Base-by-base conservation (phyloP, 2,888 invertebrate genomes). In the Eueremaeus valkanovi region DNA sequence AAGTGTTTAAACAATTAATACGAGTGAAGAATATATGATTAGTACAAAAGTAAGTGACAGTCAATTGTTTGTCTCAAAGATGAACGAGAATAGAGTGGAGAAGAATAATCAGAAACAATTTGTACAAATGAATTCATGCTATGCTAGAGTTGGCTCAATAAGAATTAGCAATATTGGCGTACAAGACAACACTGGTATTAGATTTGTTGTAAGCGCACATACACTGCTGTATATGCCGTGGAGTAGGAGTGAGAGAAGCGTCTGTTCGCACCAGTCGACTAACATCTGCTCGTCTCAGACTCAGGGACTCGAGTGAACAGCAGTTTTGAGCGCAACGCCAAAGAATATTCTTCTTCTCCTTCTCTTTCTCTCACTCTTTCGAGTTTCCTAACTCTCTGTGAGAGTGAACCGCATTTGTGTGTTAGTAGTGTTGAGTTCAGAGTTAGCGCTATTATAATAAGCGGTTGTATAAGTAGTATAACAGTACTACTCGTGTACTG, bases 311-410 rank as follows among this genome's bases (percentile, higher is more conserved):
- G 68, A 68, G 40, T 68, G 40, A 68, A 68, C 68, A n/a, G 6
- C n/a, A 68, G 24, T n/a, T 68, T 68, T 66, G 36, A 66, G 63
- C n/a, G 63, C 63, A 27, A 51, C n/a, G 51, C 33, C 63, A 63
- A 63, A 63, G 24, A 31, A 31, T 33, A 36, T 63, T 31, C 31
- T 63, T 31, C 27, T 18, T 6, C 31, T 5, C 29, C 5, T 3
- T 27, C 6, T 18, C 13, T 18, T 3, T 51, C 51, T 51, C 18
- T 21, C n/a, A 51, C 51, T 51, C 5, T 36, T 27, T 55, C 55
- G n/a, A 24, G 24, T 24, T 24, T 27, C 11, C 27, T 55, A 27
- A 27, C 55, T 45, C 42, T 40, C 40, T 51, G 5, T 55, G 8
- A 13, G 8, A 51, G 9, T 31, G 18, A 63, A 63, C 33, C 31